These are phyloP conservation scores for Mamestra brassicae DNA, from an alignment of 2,888 invertebrate species.

Conservation along the genomic window DNA sequence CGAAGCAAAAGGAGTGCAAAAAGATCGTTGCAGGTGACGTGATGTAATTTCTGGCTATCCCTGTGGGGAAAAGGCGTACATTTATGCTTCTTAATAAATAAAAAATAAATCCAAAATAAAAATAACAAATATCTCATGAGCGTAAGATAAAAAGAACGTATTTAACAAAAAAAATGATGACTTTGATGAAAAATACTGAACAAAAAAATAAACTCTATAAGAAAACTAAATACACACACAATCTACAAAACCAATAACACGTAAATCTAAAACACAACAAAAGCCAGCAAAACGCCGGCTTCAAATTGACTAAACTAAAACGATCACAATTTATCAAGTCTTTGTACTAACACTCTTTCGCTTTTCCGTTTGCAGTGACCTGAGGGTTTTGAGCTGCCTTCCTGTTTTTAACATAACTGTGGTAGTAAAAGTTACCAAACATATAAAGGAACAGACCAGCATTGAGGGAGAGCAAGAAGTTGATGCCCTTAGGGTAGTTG, in stretches of 20 bases:
- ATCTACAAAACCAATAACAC: conserved; percentile 29
- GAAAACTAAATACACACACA: neutral
- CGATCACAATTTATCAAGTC: conserved; percentile 57
- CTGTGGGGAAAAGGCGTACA: neutral
- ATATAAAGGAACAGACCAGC: conserved; percentile 94
- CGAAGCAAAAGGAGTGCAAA: neutral
- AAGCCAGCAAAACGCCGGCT: conserved; percentile 17
- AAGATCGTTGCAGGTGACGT: neutral
- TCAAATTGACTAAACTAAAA: conserved; percentile 28
- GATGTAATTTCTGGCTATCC: neutral
- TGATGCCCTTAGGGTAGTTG: conserved; percentile 93
- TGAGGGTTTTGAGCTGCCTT: conserved; percentile 43
- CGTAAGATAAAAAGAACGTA: neutral
- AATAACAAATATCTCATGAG: neutral
- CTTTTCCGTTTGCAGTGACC: conserved; percentile 71
- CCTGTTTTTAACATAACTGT: conserved; percentile 90
- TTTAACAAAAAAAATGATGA: neutral
- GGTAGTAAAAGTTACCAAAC: conserved; percentile 94
- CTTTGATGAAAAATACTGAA: neutral
- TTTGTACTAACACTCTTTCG: conserved; percentile 81
- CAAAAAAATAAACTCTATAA: neutral
- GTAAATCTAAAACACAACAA: conserved; percentile 43
- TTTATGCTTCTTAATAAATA: neutral
- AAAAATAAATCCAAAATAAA: neutral
- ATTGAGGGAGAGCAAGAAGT: conserved; percentile 92